Evolutionary conservation across 2,888 invertebrate species (phyloP).

Genomic region (Theodoxus fluviatilis): DNA sequence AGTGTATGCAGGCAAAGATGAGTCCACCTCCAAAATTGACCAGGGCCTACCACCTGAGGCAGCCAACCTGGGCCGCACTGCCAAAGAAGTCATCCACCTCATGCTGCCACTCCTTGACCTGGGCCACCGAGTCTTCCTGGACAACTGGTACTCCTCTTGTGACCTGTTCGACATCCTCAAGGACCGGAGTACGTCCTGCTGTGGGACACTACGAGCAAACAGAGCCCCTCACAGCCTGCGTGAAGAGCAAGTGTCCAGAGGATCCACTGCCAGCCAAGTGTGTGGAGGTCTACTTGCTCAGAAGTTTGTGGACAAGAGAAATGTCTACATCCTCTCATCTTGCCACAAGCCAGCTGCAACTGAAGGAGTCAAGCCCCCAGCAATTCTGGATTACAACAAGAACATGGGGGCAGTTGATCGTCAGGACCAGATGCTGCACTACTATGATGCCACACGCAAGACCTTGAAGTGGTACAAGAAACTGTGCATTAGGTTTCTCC

Average conservation of each 20-base stretch:
- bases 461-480: conserved; percentile 24
- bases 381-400: conserved; percentile 18
- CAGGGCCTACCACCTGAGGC: too few relatives aligned
- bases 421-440: conserved; percentile 12
- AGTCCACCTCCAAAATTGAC: too few relatives aligned
- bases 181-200: conserved; percentile 12
- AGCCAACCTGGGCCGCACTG: too few relatives aligned
- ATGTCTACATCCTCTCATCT: conserved; percentile 14
- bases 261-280: neutral
- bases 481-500: neutral
- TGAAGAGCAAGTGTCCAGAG: neutral
- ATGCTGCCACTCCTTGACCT: too few relatives aligned
- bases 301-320: conserved; percentile 9
- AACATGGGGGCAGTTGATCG: conserved; percentile 25
- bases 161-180: neutral
- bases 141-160: too few relatives aligned
- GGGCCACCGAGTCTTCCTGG: too few relatives aligned
- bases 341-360: neutral
- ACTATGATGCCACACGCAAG: conserved; percentile 22
- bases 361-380: conserved; percentile 1
- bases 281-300: neutral
- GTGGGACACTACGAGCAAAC: conserved; percentile 23
- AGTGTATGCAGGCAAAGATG: too few relatives aligned
- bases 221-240: neutral
- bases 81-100: too few relatives aligned